phyloP scores from a whole-genome alignment of 2,888 invertebrate species.

The Pandemis corylana region DNA sequence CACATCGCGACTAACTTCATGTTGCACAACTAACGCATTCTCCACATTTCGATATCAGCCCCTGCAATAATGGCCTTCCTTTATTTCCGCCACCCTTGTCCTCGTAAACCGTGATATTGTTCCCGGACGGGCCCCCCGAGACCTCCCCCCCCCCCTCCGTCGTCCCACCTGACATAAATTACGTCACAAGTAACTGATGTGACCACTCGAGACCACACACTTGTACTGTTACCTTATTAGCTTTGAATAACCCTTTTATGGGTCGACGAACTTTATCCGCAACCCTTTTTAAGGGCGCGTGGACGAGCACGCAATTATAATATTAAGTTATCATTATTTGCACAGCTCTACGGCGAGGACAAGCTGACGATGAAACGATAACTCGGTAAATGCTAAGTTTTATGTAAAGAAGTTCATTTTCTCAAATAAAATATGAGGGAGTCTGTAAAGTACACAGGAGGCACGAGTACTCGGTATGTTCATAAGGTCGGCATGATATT shows the following conservation, averaged over 20 bases:
- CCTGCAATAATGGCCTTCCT: conserved; percentile 29
- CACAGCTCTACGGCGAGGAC: neutral
- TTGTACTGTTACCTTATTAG: conserved; percentile 33
- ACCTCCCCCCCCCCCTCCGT: neutral
- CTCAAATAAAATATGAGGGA: conserved; percentile 4
- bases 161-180: conserved; percentile 33
- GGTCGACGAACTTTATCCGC: conserved; percentile 30
- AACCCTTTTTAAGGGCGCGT: conserved; percentile 25
- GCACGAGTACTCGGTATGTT: neutral
- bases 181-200: conserved; percentile 29
- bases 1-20: neutral
- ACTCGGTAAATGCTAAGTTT: too few relatives aligned
- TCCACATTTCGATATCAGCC: conserved; percentile 30
- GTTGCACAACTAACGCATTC: conserved; percentile 15
- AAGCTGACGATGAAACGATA: neutral
- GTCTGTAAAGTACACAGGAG: conserved; percentile 5
- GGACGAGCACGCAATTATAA: conserved; percentile 14
- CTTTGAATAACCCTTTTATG: conserved; percentile 34
- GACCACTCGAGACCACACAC: conserved; percentile 32
- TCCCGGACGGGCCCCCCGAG: conserved; percentile 2
- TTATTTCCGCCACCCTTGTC: conserved; percentile 8
- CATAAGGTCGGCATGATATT: conserved; percentile 19
- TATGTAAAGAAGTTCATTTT: neutral
- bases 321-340: conserved; percentile 27
- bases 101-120: conserved; percentile 27